These are phyloP conservation scores for Dicentrarchus labrax DNA, from an alignment of 2,113 vertebrate genomes.

Conservation along the genomic window DNA sequence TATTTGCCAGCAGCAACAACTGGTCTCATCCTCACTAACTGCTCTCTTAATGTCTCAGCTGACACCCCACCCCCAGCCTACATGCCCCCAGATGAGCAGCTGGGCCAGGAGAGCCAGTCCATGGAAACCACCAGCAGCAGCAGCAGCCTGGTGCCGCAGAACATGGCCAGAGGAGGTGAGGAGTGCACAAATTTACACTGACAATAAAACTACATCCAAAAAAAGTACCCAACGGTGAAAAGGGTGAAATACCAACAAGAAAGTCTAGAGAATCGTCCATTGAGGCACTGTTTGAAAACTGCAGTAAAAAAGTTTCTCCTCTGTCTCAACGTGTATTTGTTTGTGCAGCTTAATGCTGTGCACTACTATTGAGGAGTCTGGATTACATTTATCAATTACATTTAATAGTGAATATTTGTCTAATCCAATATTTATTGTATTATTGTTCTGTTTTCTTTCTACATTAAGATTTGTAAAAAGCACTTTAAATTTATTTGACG, in stretches of 20 bases:
- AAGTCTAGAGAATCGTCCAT: not conserved
- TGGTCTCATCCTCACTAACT: conserved; percentile 70
- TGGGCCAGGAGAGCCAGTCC: conserved; percentile 94
- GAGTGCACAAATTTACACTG: not conserved
- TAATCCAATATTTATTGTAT: not conserved
- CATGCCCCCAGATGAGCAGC: conserved; percentile 97
- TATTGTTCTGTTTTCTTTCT: no score
- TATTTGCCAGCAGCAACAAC: conserved; percentile 77
- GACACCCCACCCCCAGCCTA: conserved; percentile 98
- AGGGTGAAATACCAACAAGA: not conserved
- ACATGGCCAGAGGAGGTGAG: conserved; percentile 93
- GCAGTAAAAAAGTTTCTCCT: not conserved
- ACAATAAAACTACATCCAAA: not conserved
- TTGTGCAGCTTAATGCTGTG: no score
- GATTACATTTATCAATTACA: not conserved
- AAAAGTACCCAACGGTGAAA: not conserved
- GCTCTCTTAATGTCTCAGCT: conserved; percentile 84
- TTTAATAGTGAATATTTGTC: not conserved
- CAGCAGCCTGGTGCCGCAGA: conserved; percentile 91
- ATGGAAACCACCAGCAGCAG: conserved; percentile 96
- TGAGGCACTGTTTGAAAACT: not conserved
- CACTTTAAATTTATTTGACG: no score
- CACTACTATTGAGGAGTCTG: no score
- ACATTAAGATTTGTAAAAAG: no score
- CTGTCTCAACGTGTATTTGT: not conserved